Evolutionary conservation across 2,113 vertebrate genomes (phyloP).

Genomic region (Megaleporinus macrocephalus): DNA sequence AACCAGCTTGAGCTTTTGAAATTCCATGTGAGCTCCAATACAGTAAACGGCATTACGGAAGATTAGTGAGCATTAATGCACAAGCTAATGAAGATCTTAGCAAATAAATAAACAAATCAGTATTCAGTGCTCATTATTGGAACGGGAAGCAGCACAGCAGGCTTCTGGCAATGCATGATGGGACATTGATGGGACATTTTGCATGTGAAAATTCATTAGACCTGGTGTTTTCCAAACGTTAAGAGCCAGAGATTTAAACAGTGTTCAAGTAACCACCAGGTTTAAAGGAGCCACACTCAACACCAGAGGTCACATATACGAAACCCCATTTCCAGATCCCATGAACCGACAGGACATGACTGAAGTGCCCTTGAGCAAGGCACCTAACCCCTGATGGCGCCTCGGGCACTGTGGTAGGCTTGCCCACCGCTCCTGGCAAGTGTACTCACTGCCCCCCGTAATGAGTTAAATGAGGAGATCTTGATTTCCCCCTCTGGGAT

Average conservation of each 20-base stretch:
- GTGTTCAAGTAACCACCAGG: not conserved
- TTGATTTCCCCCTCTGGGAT: too few species aligned
- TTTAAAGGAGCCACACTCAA: too few species aligned
- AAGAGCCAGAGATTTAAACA: not conserved
- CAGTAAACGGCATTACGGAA: not conserved
- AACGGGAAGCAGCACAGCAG: not conserved
- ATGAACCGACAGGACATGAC: too few species aligned
- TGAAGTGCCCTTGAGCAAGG: too few species aligned
- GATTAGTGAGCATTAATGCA: not conserved
- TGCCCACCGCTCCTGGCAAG: too few species aligned
- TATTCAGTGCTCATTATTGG: not conserved
- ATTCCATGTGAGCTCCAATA: conserved; percentile 1
- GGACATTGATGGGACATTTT: not conserved
- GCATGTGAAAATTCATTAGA: not conserved
- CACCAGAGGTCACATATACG: too few species aligned
- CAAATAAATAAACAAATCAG: not conserved
- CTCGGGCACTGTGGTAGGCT: too few species aligned
- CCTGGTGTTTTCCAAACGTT: not conserved
- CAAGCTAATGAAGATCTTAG: not conserved
- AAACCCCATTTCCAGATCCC: too few species aligned
- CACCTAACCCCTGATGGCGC: too few species aligned
- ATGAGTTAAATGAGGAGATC: too few species aligned
- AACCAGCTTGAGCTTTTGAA: conserved; percentile 11
- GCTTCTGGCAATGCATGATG: not conserved
- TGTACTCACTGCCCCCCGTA: too few species aligned